Evolutionary conservation across 2,797 vertebrate species (phyloP).

Genomic region (Hafferia zeledoni): DNA sequence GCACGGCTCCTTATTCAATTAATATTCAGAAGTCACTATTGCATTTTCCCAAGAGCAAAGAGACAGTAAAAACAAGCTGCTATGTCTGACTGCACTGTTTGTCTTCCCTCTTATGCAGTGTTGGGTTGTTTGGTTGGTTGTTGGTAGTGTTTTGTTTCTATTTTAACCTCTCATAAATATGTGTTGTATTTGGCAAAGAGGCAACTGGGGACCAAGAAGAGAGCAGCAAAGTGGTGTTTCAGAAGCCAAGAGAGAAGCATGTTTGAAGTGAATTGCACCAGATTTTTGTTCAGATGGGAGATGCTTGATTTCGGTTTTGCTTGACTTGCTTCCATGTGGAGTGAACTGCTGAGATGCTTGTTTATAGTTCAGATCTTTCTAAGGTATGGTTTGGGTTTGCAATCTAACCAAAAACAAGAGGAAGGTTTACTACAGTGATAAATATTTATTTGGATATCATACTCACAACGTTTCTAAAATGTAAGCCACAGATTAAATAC

Average conservation of each 20-base stretch:
- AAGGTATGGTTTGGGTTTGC: background rate
- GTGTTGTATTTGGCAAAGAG: slow-evolving; percentile 49
- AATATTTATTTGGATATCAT: background rate
- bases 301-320: background rate
- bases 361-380: background rate
- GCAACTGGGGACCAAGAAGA: background rate
- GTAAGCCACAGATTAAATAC: background rate
- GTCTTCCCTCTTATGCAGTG: background rate
- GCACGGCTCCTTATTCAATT: slow-evolving; percentile 51
- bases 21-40: slow-evolving; percentile 46
- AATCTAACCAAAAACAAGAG: background rate
- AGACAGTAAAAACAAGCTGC: slow-evolving; percentile 49
- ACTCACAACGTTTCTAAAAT: background rate
- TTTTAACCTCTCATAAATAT: slow-evolving; percentile 26
- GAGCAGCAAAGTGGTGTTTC: slow-evolving; percentile 12
- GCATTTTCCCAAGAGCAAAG: slow-evolving; percentile 30
- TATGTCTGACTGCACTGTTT: background rate
- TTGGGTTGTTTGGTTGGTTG: background rate
- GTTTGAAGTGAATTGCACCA: slow-evolving; percentile 8
- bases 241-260: background rate
- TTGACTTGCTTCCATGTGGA: background rate
- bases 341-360: background rate
- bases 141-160: background rate
- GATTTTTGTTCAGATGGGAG: background rate
- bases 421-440: background rate